Conservation (phyloP, 2,113 vertebrate genomes). For the Vidua chalybeata region DNA sequence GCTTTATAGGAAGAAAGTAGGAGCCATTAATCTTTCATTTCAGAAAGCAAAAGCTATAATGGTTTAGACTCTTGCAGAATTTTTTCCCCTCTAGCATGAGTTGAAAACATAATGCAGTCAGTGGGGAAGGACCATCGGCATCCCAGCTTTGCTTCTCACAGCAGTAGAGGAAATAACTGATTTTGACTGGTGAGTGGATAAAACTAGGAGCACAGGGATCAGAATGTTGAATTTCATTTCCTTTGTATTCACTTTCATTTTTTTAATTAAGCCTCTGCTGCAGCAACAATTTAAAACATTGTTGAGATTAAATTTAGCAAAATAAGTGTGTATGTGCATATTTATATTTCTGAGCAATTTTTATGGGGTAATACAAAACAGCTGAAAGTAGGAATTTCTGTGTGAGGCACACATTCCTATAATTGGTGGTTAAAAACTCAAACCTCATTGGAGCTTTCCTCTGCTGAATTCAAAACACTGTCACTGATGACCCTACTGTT, state of each 20-base stretch:
- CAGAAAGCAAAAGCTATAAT: not conserved
- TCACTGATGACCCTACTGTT: not conserved
- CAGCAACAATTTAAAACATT: not conserved
- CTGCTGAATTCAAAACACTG: conserved; percentile 1
- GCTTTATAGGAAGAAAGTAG: not conserved
- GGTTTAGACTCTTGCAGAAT: not conserved
- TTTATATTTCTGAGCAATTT: not conserved
- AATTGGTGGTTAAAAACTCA: not conserved
- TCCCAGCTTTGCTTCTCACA: not conserved
- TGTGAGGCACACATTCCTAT: not conserved
- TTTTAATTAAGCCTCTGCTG: not conserved
- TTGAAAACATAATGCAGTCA: not conserved
- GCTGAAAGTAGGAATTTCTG: not conserved
- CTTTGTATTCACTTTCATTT: not conserved
- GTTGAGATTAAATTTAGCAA: not conserved
- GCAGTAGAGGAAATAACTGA: not conserved
- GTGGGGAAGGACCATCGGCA: not conserved
- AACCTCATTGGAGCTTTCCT: not conserved
- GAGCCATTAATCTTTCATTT: not conserved
- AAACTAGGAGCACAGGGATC: not conserved
- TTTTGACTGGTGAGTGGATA: not conserved
- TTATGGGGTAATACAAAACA: not conserved
- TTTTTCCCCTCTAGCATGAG: not conserved
- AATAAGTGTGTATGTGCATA: not conserved
- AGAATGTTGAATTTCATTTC: not conserved